Evolutionary conservation across 2,113 vertebrate species (phyloP), one percentile per base, ranked within the genome.

Genomic region (Clinocottus analis): DNA sequence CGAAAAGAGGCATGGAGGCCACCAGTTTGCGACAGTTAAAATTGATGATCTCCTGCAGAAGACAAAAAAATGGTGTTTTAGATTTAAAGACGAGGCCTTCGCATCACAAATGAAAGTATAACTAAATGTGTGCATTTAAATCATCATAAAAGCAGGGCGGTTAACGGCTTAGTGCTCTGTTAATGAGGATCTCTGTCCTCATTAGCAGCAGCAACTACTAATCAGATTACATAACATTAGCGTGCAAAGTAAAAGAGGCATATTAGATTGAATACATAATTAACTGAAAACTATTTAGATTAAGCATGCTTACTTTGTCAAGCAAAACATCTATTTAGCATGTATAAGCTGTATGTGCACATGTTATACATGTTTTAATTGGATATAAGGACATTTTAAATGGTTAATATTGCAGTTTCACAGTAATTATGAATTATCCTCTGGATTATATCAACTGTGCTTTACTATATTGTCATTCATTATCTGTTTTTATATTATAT

Each of bases 11-110:
- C 98, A 99, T 99, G 66, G 97, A 97, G 41, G 98, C 98, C 80
- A 99, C 98, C 65, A 99, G 94, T 85, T 99, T 99, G 59, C 98
- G 95, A 89, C 98, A 99, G 92, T 99, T 99, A 71, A 99, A 99
- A 91, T 99, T 99, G 86, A 99, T 97, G 88, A 99, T 99, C 89
- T 99, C 98, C 98, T 99, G 93, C 56, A 88, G 63, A 29, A 51
- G 49, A 75, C 2, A 58, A 0, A 43, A n/a, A 45, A 72, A 19
- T 17, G 11, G 21, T 29, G n/a, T 62, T 70, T 55, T 3, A 21
- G 55, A 47, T 49, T 61, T 49, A 2, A 41, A 70, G 7, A 10
- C 23, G 1, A 61, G 9, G n/a, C 65, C 6, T 43, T 59, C 55
- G 33, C 59, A 16, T 10, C 75, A 56, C 10, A 56, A 49, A 58